These are phyloP conservation scores for Pagrus major DNA, from an alignment of 2,113 vertebrate genomes.

Conservation along the genomic window DNA sequence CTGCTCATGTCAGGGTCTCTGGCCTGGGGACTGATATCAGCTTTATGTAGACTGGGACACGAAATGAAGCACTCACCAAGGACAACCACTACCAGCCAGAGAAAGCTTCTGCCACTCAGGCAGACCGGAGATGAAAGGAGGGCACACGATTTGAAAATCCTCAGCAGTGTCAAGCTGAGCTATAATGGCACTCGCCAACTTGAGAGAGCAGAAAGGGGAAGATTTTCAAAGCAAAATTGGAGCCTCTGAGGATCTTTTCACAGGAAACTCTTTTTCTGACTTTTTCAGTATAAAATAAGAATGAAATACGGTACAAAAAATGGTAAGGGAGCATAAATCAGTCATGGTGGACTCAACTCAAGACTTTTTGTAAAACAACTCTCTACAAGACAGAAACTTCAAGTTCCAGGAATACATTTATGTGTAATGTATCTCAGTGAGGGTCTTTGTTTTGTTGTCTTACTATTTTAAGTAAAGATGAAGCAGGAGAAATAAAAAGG, in stretches of 20 bases:
- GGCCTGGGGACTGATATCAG: conserved; percentile 32
- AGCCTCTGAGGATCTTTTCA: conserved; percentile 16
- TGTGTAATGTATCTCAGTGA: neutral
- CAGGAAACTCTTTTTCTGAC: neutral
- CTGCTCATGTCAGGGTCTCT: conserved; percentile 47
- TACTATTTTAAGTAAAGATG: neutral
- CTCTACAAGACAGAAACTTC: neutral
- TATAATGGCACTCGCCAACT: neutral
- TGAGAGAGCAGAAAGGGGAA: conserved; percentile 13
- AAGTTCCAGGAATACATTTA: neutral
- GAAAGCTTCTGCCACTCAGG: conserved; percentile 39
- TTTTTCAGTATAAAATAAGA: conserved; percentile 19
- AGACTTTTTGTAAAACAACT: neutral
- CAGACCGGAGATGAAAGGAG: conserved; percentile 48
- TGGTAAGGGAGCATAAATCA: conserved; percentile 2
- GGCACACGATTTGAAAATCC: conserved; percentile 20
- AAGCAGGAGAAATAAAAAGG: neutral
- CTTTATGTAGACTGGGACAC: conserved; percentile 40
- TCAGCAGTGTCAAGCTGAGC: conserved; percentile 25
- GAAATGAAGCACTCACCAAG: conserved; percentile 37
- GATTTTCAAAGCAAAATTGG: conserved; percentile 25
- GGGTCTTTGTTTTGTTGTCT: conserved; percentile 8
- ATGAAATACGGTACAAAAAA: conserved; percentile 7
- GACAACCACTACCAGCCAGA: conserved; percentile 51
- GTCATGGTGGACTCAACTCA: neutral